A percentile compares a stretch with the other conserved stretches of the same genome.
Evolutionary conservation across 1,140 invertebrate genomes (phyloP).

Genomic region (Drosophila novamexicana): DNA sequence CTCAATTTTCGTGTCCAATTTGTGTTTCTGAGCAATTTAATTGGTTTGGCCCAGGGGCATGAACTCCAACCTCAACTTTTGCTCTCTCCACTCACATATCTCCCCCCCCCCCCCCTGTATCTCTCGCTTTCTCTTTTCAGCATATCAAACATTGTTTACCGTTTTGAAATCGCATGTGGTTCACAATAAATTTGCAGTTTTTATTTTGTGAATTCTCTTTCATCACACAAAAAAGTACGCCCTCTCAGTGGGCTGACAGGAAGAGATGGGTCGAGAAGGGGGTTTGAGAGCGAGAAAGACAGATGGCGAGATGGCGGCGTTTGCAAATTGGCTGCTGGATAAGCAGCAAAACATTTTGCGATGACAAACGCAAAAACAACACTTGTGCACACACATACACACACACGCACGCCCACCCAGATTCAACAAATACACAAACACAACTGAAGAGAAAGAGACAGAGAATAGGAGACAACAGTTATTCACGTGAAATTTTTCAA

Average conservation of each 20-base stretch:
- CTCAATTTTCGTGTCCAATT: constrained; percentile 35
- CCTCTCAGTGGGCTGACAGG: background rate
- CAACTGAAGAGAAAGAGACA: constrained; percentile 4
- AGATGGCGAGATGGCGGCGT: background rate
- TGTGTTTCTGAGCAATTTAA: constrained; percentile 51
- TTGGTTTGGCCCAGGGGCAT: constrained; percentile 52
- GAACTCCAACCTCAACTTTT: background rate
- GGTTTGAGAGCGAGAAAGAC: background rate
- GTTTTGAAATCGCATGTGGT: constrained; percentile 66
- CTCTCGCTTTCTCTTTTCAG: background rate
- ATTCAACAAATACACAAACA: constrained; percentile 9
- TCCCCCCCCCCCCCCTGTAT: background rate
- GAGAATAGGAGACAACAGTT: constrained; percentile 36
- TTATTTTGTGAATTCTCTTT: constrained; percentile 38
- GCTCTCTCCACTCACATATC: constrained; percentile 8
- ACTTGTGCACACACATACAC: constrained; percentile 15
- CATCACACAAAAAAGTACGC: constrained; percentile 24
- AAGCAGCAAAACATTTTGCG: constrained; percentile 67
- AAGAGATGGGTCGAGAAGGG: background rate
- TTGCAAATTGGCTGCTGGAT: constrained; percentile 65
- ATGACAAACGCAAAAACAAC: constrained; percentile 72
- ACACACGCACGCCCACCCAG: background rate
- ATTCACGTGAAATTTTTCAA: constrained; percentile 53
- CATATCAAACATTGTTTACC: constrained; percentile 58
- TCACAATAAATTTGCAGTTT: constrained; percentile 72